Base-by-base conservation (phyloP, 1,140 invertebrate genomes). In the Melipona quadrifasciata region DNA sequence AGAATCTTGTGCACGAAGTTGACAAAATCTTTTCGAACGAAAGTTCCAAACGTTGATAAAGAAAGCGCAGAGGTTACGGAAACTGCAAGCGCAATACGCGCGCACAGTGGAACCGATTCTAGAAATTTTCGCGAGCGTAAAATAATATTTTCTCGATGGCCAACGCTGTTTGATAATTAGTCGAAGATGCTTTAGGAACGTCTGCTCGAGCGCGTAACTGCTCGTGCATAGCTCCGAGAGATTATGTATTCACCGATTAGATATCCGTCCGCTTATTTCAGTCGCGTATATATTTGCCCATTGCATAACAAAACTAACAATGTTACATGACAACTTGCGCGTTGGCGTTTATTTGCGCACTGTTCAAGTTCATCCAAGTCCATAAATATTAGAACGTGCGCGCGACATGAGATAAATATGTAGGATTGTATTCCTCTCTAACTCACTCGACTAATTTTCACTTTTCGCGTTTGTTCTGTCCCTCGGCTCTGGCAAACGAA, bases 271-370 rank as follows among this genome's bases (percentile, higher is more conserved):
- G 53, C 10, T 58, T 39, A 39, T 55, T 58, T 27, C 31, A 17
- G 16, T 5, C 31, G 27, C 21, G 21, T 58, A 39, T 16, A 39
- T n/a, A 39, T 75, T 34, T 58, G 24, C 17, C 34, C 5, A 55
- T 58, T 75, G 55, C 55, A 39, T 58, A 75, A 58, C 39, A 39
- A n/a, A 75, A 58, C 73, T 75, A 39, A 39, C 73, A n/a, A 58
- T 39, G 16, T 75, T 75, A 58, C 55, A 75, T 75, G 55, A 17
- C n/a, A 58, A n/a, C 31, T n/a, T 16, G 8, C 31, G 55, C 39
- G 21, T 31, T 21, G 21, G 21, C 21, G 27, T 31, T 74, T 75
- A 39, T 58, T 75, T 75, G 58, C 58, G 55, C 3, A 3, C 21
- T 11, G 55, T 21, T 58, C 55, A 58, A n/a, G 53, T 74, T 57